Evolutionary conservation across 2,797 vertebrate species (phyloP).

Genomic region (Microctenopoma steveboyesi): DNA sequence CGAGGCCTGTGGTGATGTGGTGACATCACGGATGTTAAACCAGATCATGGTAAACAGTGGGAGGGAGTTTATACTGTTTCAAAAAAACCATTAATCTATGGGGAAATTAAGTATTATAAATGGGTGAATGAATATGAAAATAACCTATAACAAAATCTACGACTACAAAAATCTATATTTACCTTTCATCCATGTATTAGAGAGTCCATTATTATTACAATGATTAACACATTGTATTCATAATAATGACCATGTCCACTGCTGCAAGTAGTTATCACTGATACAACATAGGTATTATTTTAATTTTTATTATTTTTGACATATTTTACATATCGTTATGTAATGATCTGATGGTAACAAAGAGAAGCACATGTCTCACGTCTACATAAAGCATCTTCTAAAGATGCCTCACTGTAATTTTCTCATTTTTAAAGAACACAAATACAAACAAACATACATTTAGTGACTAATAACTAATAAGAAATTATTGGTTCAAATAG

Average conservation of each 20-base stretch:
- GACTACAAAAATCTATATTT: no score
- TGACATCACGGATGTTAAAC: slow-evolving; percentile 41
- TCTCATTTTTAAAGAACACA: slow-evolving; percentile 1
- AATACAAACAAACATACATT: slow-evolving; percentile 30
- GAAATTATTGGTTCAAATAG: slow-evolving; percentile 5
- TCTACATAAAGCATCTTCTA: background rate
- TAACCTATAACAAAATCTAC: no score
- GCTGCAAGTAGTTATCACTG: no score
- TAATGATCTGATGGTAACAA: background rate
- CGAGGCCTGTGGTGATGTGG: slow-evolving; percentile 20
- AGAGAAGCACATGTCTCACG: background rate
- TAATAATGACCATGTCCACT: no score
- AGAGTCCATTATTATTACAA: no score
- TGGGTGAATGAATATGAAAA: slow-evolving; percentile 3
- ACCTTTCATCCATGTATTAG: no score
- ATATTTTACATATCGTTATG: background rate
- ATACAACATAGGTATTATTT: background rate
- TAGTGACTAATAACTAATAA: slow-evolving; percentile 7
- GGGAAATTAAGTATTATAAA: slow-evolving; percentile 10
- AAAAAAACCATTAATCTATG: slow-evolving; percentile 24
- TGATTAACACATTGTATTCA: no score
- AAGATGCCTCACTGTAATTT: background rate
- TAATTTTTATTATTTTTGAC: background rate
- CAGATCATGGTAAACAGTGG: slow-evolving; percentile 55
- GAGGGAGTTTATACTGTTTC: slow-evolving; percentile 37